Conservation (phyloP, 2,113 vertebrate species). For the Mobula birostris region DNA sequence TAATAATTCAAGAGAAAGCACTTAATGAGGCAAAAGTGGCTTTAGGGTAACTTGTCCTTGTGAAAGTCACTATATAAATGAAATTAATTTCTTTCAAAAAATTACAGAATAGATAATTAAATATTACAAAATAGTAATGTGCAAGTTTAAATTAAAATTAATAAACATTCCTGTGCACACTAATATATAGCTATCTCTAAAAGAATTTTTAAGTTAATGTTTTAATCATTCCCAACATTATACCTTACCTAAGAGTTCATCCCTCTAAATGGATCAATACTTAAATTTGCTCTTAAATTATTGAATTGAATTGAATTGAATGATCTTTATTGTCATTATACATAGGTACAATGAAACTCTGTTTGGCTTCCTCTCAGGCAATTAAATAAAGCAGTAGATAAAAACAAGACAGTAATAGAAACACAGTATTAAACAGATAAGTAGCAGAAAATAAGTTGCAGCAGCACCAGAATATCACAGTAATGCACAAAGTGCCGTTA, state of each 20-base stretch:
- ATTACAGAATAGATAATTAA: neutral
- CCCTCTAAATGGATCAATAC: neutral
- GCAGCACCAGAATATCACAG: no score
- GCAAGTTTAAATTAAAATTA: neutral
- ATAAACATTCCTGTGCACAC: neutral
- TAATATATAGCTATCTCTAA: neutral
- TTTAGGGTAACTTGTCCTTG: neutral
- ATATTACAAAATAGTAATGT: neutral
- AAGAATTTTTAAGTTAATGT: neutral
- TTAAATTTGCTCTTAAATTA: neutral
- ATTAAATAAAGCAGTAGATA: no score
- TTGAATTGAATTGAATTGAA: no score
- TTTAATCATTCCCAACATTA: neutral
- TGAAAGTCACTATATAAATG: neutral
- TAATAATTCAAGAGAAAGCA: neutral
- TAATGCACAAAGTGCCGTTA: no score
- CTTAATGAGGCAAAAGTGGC: neutral
- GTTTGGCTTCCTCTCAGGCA: no score
- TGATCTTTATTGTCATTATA: no score
- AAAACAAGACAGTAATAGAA: no score
- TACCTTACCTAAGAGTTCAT: neutral
- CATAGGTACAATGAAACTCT: no score
- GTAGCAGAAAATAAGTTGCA: no score
- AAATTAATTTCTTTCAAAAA: neutral
- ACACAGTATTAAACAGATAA: no score